Base-by-base conservation (phyloP, 2,888 invertebrate species). In the Chalcosyrphus nemorum region DNA sequence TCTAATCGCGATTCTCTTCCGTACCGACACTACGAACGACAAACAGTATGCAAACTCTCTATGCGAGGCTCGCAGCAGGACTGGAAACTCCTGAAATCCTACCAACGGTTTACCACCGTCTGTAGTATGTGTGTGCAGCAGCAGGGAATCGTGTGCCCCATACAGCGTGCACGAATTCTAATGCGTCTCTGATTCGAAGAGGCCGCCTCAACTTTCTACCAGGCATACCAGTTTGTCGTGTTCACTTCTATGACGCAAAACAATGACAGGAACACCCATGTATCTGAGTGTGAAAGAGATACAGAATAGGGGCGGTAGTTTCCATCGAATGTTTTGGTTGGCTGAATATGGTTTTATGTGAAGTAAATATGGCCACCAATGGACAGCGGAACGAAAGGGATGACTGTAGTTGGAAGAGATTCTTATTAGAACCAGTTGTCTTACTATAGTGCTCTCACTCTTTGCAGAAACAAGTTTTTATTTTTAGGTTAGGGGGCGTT, bases 41-140 rank as follows among this genome's bases (percentile, higher is more conserved):
- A 87, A 87, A 86, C 87, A 89, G 87, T 89, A 88, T 89, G 89
- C 87, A 87, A 87, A 87, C 88, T 89, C 88, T 89, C 90, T 89
- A 91, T 89, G 89, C 91, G 90, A 91, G 90, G 90, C 88, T 90
- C 91, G 90, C 91, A 91, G 91, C 91, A 91, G 91, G 91, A 91
- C 91, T 91, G 90, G 90, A 90, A 87, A 89, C 88, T 89, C 89
- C 89, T 89, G 89, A 89, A 89, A 89, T 90, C 89, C 89, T 89
- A 87, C 87, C 88, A 81, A 82, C 61, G 52, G 84, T 86, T 66
- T 43, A 75, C 75, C 76, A 68, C 59, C 43, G 80, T 61, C 54
- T 61, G 59, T 59, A 77, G 80, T 76, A 70, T 75, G 75, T 77
- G 78, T 86, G 74, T 86, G 82, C 86, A 86, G 71, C 78, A 78